Evolutionary conservation across 1,140 invertebrate genomes (phyloP).

Genomic region (Tigriopus japonicus): DNA sequence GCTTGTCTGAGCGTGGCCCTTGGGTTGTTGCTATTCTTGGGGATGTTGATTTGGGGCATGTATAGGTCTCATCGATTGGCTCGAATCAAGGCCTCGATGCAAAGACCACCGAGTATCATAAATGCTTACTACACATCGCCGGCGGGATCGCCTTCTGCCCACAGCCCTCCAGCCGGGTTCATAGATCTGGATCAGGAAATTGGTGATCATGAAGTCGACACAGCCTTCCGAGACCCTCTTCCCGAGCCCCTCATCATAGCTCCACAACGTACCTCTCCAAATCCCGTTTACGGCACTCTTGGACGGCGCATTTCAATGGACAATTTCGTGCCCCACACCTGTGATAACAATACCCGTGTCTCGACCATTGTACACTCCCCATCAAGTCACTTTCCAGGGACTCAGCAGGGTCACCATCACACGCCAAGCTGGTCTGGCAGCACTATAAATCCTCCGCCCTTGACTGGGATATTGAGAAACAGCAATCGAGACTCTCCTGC

Average conservation of each 20-base stretch:
- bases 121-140: neutral
- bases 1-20: neutral
- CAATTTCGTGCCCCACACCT: no score
- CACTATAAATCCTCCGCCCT: no score
- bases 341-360: no score
- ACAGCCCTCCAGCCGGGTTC: neutral
- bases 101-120: neutral
- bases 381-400: no score
- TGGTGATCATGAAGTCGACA: conserved; percentile 6
- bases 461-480: no score
- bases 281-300: no score
- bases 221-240: neutral
- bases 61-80: neutral
- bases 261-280: no score
- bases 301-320: no score
- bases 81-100: neutral
- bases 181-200: conserved; percentile 4
- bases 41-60: conserved; percentile 1
- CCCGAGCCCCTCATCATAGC: neutral
- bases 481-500: no score
- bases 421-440: no score
- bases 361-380: no score
- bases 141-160: neutral
- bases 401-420: no score
- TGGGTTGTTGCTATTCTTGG: neutral